Conservation (phyloP, 2,797 vertebrate genomes). For the Leptodactylus fallax region DNA sequence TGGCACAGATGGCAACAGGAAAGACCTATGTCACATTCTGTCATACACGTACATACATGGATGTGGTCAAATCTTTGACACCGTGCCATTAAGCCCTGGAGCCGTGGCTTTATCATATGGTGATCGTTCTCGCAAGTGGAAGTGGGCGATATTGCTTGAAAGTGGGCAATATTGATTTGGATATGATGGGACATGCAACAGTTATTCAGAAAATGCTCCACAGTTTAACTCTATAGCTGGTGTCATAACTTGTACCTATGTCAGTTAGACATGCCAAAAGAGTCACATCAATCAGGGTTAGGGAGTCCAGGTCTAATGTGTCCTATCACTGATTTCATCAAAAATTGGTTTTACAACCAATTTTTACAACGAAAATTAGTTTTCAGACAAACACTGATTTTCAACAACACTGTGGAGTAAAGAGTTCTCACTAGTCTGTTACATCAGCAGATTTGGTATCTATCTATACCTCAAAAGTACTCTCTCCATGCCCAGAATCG, state of each 20-base stretch:
- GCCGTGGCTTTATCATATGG: background rate
- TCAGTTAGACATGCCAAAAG: background rate
- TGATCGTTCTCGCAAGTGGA: background rate
- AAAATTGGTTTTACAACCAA: too few relatives aligned
- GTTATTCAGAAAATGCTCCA: background rate
- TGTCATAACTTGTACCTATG: background rate
- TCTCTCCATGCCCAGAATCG: too few relatives aligned
- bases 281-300: too few relatives aligned
- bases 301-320: too few relatives aligned
- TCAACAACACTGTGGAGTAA: too few relatives aligned
- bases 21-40: background rate
- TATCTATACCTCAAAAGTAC: too few relatives aligned
- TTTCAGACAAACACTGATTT: too few relatives aligned
- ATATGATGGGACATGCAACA: background rate
- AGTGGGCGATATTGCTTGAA: background rate
- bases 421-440: too few relatives aligned
- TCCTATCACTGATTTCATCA: too few relatives aligned
- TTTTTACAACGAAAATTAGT: too few relatives aligned
- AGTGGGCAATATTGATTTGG: background rate
- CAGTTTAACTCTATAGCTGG: background rate
- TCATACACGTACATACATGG: background rate
- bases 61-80: background rate
- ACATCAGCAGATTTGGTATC: too few relatives aligned
- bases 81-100: background rate
- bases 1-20: background rate